Evolutionary conservation across 2,113 vertebrate genomes (phyloP), one percentile per base, ranked within the genome.

Genomic region (Hemiscyllium ocellatum): DNA sequence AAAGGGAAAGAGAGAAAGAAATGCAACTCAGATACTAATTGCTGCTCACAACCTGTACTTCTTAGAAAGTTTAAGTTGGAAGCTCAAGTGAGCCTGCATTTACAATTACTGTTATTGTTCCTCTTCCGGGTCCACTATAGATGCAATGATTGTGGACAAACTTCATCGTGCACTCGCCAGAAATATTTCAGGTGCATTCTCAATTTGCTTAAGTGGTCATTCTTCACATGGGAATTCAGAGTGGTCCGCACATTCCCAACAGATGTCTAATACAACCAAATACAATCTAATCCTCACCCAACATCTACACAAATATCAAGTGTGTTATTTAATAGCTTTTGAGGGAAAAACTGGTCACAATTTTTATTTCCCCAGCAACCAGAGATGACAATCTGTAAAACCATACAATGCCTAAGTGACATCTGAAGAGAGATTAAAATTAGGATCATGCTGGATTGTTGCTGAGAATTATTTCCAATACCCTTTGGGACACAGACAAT

Each of bases 1-100:
- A 98, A 76, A 97, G 95, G 97, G 42, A 72, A 26, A 95, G 66
- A 66, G 13, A 22, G 24, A 47, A 10, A 91, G 70, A 70, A 70
- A 70, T 94, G 20, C 37, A 69, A 94, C 33, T 90, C 4, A 94
- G 66, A 69, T 68, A 69, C 69, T 70, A 69, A 69, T 26, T 37
- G 12, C 37, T 70, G 8, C n/a, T 94, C 10, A 22, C n/a, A 80
- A n/a, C 26, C 26, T 15, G 33, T 24, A 26, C 13, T 94, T 68
- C 22, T 20, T 50, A 94, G 10, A 66, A 47, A 72, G 66, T 70
- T 70, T 7, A 94, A 69, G 24, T 61, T 90, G 17, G 20, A 83
- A 89, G 24, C 65, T 50, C 87, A 91, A 65, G 26, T 61, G 29
- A 61, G 52, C 4, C 61, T 91, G 15, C 37, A 65, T 65, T 91